Conservation (phyloP, 2,888 invertebrate genomes). For the Tetragnatha montana region DNA sequence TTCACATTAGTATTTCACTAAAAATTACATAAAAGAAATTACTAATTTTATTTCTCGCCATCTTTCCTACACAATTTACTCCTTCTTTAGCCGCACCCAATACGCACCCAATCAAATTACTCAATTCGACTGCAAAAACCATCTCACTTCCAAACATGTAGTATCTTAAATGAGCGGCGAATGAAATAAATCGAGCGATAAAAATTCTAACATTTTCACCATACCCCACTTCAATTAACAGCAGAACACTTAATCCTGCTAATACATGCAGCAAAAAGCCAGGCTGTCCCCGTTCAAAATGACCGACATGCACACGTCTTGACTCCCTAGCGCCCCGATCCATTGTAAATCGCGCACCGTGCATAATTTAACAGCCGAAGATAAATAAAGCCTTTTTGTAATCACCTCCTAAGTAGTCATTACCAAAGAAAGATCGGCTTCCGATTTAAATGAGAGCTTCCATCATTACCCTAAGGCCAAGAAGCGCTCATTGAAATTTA, state of each 20-base stretch:
- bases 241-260: not conserved
- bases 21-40: too few relatives aligned
- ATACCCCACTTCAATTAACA: not conserved
- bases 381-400: slow-evolving; percentile 37
- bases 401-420: slow-evolving; percentile 50
- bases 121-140: too few relatives aligned
- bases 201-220: not conserved
- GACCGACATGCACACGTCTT: not conserved
- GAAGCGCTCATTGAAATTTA: slow-evolving; percentile 49
- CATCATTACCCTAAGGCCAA: slow-evolving; percentile 26
- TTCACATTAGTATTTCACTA: too few relatives aligned
- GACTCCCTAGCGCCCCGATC: not conserved
- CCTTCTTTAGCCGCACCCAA: too few relatives aligned
- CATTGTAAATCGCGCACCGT: not conserved
- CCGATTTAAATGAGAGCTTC: slow-evolving; percentile 23
- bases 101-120: too few relatives aligned
- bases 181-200: not conserved
- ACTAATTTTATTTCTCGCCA: too few relatives aligned
- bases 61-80: too few relatives aligned
- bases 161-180: too few relatives aligned
- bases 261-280: not conserved
- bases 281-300: not conserved
- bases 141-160: too few relatives aligned
- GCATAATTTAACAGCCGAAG: slow-evolving; percentile 10
- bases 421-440: slow-evolving; percentile 33